phyloP scores from a whole-genome alignment of 2,113 vertebrate genomes.

The Ctenodactylus gundi region DNA sequence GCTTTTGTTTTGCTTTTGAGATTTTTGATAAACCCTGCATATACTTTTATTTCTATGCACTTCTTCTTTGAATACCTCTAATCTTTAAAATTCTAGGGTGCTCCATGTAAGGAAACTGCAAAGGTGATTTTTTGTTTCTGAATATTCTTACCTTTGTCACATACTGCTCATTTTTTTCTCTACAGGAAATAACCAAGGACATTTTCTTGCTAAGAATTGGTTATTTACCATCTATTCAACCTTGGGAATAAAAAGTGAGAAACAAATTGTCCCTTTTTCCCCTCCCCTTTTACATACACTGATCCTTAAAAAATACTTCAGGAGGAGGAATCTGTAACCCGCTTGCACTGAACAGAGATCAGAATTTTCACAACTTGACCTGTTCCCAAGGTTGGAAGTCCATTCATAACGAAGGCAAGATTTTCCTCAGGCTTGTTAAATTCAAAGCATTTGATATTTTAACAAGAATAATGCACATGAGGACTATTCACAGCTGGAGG shows the following conservation, averaged over 20 bases:
- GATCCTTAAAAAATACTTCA: background rate
- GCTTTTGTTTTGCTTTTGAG: background rate
- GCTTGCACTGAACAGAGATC: background rate
- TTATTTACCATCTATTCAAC: background rate
- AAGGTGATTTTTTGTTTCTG: background rate
- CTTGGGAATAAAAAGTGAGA: background rate
- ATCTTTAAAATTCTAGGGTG: background rate
- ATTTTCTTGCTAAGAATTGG: background rate
- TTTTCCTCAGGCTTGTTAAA: background rate
- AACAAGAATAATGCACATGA: background rate
- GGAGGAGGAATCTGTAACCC: background rate
- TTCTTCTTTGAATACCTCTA: background rate
- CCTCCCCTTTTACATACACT: background rate
- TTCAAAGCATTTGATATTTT: background rate
- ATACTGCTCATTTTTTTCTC: background rate
- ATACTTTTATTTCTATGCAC: background rate
- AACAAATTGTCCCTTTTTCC: background rate
- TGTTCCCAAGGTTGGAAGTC: background rate
- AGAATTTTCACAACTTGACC: background rate
- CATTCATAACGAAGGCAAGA: background rate
- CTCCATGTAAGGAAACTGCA: background rate
- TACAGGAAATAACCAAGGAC: background rate
- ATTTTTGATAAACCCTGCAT: no score
- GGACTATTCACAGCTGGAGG: background rate
- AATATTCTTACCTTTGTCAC: background rate